phyloP scores from a whole-genome alignment of 2,888 invertebrate genomes.

The Trichopoda pennipes region DNA sequence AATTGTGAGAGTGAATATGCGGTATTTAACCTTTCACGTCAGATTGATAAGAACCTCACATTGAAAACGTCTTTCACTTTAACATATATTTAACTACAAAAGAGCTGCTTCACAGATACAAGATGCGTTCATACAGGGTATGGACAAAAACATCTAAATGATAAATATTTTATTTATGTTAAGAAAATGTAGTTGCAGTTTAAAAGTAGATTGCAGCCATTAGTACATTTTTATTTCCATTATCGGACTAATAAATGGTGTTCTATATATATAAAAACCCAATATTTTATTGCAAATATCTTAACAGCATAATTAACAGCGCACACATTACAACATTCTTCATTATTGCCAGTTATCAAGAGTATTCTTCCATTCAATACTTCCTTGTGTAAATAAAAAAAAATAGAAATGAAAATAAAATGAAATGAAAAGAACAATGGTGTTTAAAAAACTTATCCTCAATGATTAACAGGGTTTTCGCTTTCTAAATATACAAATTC shows the following conservation, averaged over 20 bases:
- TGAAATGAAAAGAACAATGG: slow-evolving; percentile 3
- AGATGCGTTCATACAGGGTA: neutral
- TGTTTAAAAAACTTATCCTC: slow-evolving; percentile 5
- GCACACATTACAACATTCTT: slow-evolving; percentile 13
- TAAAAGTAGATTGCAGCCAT: too few relatives aligned
- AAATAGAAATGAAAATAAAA: neutral
- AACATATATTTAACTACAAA: slow-evolving; percentile 2
- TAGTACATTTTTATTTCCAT: too few relatives aligned
- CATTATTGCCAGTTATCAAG: slow-evolving; percentile 51
- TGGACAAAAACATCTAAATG: neutral
- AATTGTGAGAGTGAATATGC: too few relatives aligned
- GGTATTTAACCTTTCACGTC: neutral
- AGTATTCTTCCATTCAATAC: slow-evolving; percentile 34
- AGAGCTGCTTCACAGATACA: neutral
- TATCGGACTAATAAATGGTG: too few relatives aligned
- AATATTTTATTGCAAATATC: too few relatives aligned
- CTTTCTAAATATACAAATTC: slow-evolving; percentile 51
- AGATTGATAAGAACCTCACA: slow-evolving; percentile 18
- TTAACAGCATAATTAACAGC: too few relatives aligned
- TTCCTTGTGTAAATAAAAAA: slow-evolving; percentile 9
- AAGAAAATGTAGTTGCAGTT: too few relatives aligned
- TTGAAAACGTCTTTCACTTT: slow-evolving; percentile 9
- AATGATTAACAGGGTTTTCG: slow-evolving; percentile 41
- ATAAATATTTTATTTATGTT: too few relatives aligned
- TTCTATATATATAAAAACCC: too few relatives aligned